phyloP scores from a whole-genome alignment of 2,888 invertebrate genomes.

The Erpobdella octoculata region DNA sequence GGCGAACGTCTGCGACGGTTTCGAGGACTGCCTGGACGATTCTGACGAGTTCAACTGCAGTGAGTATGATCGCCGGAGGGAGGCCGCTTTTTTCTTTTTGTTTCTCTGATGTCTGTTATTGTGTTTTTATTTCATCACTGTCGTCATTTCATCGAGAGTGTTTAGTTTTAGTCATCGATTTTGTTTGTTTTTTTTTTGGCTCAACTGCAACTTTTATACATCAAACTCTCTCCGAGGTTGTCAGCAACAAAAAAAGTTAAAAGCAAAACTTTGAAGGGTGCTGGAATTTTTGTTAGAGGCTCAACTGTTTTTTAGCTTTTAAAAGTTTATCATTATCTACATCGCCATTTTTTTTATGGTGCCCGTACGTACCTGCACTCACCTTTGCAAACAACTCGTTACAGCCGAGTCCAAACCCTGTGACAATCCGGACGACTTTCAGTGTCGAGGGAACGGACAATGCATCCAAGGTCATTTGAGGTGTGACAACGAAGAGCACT shows the following conservation, averaged over 20 bases:
- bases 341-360: neutral
- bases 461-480: slow-evolving; percentile 23
- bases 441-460: neutral
- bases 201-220: too few species aligned
- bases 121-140: too few species aligned
- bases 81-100: neutral
- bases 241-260: too few species aligned
- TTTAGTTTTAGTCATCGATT: too few species aligned
- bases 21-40: slow-evolving; percentile 34
- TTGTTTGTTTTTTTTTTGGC: too few species aligned
- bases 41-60: slow-evolving; percentile 34
- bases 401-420: neutral
- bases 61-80: neutral
- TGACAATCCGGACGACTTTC: neutral
- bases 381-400: neutral
- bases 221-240: too few species aligned
- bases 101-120: neutral
- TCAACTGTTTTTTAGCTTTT: neutral
- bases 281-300: neutral
- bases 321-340: neutral
- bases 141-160: too few species aligned
- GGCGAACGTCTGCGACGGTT: slow-evolving; percentile 30
- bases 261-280: neutral
- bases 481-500: slow-evolving; percentile 30
- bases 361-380: neutral